Conservation (phyloP, 2,797 vertebrate species). For the Erithacus rubecula region DNA sequence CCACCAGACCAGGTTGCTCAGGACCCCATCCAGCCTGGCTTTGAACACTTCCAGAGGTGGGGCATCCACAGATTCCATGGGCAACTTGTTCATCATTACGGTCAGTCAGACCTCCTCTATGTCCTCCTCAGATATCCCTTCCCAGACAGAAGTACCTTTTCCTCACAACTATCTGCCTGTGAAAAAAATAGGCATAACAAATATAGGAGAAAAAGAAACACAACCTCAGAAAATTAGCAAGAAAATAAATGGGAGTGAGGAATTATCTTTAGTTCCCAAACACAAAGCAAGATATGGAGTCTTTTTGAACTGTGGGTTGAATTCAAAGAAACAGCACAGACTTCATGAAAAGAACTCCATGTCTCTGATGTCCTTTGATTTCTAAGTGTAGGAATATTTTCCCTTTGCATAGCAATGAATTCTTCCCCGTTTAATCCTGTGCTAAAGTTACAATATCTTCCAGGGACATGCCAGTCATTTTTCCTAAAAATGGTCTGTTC, state of each 20-base stretch:
- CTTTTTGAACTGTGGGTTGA: neutral
- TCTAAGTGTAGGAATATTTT: neutral
- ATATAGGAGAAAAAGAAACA: neutral
- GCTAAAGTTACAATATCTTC: neutral
- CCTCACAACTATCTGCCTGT: neutral
- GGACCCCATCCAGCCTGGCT: neutral
- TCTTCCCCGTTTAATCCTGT: neutral
- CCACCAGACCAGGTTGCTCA: neutral
- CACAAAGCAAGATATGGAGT: neutral
- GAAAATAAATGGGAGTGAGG: neutral
- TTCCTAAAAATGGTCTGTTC: neutral
- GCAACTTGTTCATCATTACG: neutral
- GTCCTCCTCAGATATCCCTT: neutral
- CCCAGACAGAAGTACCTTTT: neutral
- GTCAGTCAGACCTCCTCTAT: neutral
- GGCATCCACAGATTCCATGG: accelerated
- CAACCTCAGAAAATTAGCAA: neutral
- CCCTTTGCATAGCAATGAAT: neutral
- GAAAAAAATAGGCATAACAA: neutral
- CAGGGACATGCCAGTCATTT: neutral
- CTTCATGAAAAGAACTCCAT: neutral
- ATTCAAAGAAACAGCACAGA: neutral
- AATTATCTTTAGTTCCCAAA: neutral
- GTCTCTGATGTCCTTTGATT: neutral
- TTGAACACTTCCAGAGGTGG: neutral